Base-by-base conservation (phyloP, 2,888 invertebrate genomes). In the Ochropacha duplaris region DNA sequence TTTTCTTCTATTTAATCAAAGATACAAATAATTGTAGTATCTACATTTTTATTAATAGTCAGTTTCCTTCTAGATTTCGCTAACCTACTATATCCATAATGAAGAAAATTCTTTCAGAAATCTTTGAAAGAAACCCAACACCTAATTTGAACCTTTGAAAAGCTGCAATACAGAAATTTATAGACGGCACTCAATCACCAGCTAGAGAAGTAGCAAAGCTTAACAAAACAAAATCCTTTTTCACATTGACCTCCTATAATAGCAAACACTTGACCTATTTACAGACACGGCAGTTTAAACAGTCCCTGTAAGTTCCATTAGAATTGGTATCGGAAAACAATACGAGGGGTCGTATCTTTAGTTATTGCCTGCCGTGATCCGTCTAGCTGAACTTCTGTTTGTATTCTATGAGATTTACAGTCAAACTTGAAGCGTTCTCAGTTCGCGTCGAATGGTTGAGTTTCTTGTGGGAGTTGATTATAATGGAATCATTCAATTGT, bases 321-420 rank as follows among this genome's bases (percentile, higher is more conserved):
- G 64, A 60, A 57, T 57, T 2, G 36, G 50, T 71, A 71, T 70
- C 68, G 69, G 69, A 71, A 70, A 71, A 70, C 70, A 70, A 71
- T 71, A 64, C 58, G 50, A 58, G 57, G 49, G 44, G 59, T 59
- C 54, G 57, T 64, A 61, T 68, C 60, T 59, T 62, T 61, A 67
- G 57, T 64, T 69, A 70, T 62, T 59, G 59, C 56, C 51, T 34
- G 16, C 56, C 58, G 56, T 64, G 36, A 55, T 34, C 50, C 55
- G 59, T 44, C 44, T 44, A 44, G 6, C 44, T 44, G 9, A 44
- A 44, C 44, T 44, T 44, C 19, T 44, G 44, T 44, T 44, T 1
- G 44, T 44, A 19, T 36, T 36, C 44, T 44, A 19, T 44, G 44
- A 44, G 44, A 44, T 44, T 44, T 44, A 44, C 44, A 44, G 44